Base-by-base conservation (phyloP, 2,888 invertebrate species). In the Deladenus siricidicola region DNA sequence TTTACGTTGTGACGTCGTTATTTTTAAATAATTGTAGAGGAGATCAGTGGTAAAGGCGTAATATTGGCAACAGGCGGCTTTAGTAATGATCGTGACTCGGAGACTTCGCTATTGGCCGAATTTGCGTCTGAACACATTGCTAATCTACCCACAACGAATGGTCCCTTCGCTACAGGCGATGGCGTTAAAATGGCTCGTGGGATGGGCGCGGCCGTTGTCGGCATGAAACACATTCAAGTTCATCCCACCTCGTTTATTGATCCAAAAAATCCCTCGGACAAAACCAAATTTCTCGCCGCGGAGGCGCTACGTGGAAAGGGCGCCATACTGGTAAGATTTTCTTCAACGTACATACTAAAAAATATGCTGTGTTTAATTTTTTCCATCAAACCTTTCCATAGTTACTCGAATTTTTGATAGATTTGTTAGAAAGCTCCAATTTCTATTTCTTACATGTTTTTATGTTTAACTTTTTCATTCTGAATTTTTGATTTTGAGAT, bases 241-340 rank as follows among this genome's bases (percentile, higher is more conserved):
- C 76, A 78, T 56, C 76, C 76, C 17, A 76, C 76, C 0, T 73
- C 75, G 1, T 79, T 79, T 59, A 67, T 79, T 21, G 79, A 79
- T 53, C 77, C 79, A 4, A 74, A 74, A 26, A 65, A 69, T 3
- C 78, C 78, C 10, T 51, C 45, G 1, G 76, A 67, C 2, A 51
- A 44, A 19, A 79, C 79, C 3, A 78, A 78, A 57, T 79, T 79
- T 63, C 63, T 79, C 43, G 79, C 79, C 0, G 79, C 79, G 14
- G 79, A 79, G 52, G 79, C 79, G 23, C 64, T 79, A 21, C 62
- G 79, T 14, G 79, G 79, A 55, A 76, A 75, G 56, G 79, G 78
- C 29, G 75, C 75, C 4, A 52, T 78, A 24, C 58, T 74, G 66
- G 74, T 74, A 26, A 50, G 62, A 48, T 39, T 30, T 23, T 21